phyloP scores from a whole-genome alignment of 92 coral and sea anemone species.

The Zoanthus sociatus region DNA sequence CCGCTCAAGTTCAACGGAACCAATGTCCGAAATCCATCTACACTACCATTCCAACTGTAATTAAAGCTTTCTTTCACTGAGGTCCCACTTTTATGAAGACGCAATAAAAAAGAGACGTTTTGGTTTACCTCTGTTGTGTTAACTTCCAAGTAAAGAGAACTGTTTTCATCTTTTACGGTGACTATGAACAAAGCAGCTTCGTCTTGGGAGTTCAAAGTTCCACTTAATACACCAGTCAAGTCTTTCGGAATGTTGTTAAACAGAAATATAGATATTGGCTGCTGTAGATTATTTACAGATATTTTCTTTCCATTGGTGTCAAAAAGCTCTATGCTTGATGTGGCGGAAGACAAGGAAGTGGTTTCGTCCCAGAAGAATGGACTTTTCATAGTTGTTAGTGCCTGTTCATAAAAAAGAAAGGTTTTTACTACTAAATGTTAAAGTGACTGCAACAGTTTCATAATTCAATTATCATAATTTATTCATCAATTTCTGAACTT shows the following conservation, averaged over 20 bases:
- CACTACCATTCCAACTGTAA: slow-evolving; percentile 16
- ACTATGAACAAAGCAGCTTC: slow-evolving; percentile 11
- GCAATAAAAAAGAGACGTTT: slow-evolving; percentile 14
- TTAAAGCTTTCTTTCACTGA: background rate
- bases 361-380: slow-evolving; percentile 45
- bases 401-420: background rate
- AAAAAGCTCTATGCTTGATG: slow-evolving; percentile 25
- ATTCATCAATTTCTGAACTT: too few species aligned
- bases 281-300: slow-evolving; percentile 16
- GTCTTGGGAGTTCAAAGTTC: background rate
- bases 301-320: slow-evolving; percentile 16
- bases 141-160: slow-evolving; percentile 30
- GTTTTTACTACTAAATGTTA: background rate
- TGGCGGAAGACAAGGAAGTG: slow-evolving; percentile 1
- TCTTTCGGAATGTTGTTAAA: background rate
- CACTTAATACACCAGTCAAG: background rate
- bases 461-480: too few species aligned
- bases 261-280: slow-evolving; percentile 38
- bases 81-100: slow-evolving; percentile 4
- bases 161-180: slow-evolving; percentile 24
- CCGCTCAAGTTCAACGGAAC: slow-evolving; percentile 22
- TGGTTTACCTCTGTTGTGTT: slow-evolving; percentile 5
- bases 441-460: too few species aligned
- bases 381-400: slow-evolving; percentile 13
- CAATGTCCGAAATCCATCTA: slow-evolving; percentile 5